Conservation (phyloP, 2,113 vertebrate genomes). For the Perca schrenkii region DNA sequence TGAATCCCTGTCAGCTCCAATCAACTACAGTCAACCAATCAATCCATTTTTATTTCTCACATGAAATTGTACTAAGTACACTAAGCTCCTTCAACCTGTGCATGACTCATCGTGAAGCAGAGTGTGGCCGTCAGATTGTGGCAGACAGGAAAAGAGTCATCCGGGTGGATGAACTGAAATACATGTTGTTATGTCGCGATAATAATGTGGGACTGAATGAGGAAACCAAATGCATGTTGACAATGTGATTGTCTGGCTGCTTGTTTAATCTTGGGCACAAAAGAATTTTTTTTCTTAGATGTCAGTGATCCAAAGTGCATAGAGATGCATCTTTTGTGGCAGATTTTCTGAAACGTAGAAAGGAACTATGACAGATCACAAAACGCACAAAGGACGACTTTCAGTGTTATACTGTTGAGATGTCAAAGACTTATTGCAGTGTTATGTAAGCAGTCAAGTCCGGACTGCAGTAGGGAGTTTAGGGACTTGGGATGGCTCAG, state of each 20-base stretch:
- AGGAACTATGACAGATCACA: not conserved
- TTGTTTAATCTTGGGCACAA: not conserved
- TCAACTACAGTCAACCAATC: too few species aligned
- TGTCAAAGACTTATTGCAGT: constrained; percentile 6
- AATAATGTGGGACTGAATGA: not conserved
- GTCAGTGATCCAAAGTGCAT: not conserved
- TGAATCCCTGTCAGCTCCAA: not conserved
- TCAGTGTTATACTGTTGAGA: not conserved
- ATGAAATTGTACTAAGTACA: too few species aligned
- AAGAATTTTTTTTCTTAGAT: not conserved
- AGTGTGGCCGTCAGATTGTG: too few species aligned
- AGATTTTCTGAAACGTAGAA: not conserved
- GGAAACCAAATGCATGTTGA: not conserved
- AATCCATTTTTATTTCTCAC: too few species aligned
- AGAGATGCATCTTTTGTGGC: not conserved
- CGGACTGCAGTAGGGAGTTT: not conserved
- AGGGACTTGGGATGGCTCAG: not conserved
- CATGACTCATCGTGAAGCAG: too few species aligned
- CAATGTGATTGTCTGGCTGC: not conserved
- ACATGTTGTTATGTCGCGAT: not conserved
- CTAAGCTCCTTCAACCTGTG: too few species aligned
- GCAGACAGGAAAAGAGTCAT: too few species aligned
- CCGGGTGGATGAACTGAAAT: too few species aligned
- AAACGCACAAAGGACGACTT: not conserved
- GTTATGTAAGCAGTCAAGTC: constrained; percentile 16